Evolutionary conservation across 1,140 invertebrate species (phyloP).

Genomic region (Brevipalpus yothersi): DNA sequence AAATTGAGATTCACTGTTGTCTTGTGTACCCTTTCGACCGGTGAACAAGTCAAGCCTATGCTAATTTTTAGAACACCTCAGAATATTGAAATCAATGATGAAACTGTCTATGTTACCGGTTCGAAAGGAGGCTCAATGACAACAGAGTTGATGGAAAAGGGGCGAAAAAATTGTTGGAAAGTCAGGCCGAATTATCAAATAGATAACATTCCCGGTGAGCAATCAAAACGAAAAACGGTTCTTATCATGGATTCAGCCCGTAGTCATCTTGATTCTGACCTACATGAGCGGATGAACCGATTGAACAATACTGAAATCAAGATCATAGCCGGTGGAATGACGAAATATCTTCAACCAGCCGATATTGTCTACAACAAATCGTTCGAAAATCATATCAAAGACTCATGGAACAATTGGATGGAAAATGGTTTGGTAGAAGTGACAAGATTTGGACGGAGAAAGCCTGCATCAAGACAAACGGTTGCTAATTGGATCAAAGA

Average conservation of each 20-base stretch:
- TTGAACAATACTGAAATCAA: constrained; percentile 1
- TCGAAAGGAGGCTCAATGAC: constrained; percentile 2
- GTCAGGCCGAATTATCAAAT: background rate
- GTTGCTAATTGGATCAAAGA: background rate
- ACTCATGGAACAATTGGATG: constrained; percentile 14
- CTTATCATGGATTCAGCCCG: background rate
- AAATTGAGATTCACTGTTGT: constrained; percentile 6
- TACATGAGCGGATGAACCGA: background rate
- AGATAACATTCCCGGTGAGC: background rate
- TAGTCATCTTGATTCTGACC: background rate
- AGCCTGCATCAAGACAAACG: background rate
- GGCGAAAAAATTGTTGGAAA: background rate
- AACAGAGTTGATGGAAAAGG: background rate
- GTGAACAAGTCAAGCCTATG: constrained; percentile 11
- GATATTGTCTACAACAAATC: constrained; percentile 16
- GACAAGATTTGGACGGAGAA: background rate
- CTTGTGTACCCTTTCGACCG: background rate
- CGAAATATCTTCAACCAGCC: constrained; percentile 14
- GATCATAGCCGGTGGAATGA: constrained; percentile 4
- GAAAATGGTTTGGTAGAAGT: background rate
- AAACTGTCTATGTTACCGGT: background rate
- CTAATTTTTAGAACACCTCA: constrained; percentile 15
- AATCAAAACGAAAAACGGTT: background rate
- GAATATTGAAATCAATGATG: background rate
- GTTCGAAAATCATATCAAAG: constrained; percentile 14